Base-by-base conservation (phyloP, 2,888 invertebrate species). In the Campoletis raptor region DNA sequence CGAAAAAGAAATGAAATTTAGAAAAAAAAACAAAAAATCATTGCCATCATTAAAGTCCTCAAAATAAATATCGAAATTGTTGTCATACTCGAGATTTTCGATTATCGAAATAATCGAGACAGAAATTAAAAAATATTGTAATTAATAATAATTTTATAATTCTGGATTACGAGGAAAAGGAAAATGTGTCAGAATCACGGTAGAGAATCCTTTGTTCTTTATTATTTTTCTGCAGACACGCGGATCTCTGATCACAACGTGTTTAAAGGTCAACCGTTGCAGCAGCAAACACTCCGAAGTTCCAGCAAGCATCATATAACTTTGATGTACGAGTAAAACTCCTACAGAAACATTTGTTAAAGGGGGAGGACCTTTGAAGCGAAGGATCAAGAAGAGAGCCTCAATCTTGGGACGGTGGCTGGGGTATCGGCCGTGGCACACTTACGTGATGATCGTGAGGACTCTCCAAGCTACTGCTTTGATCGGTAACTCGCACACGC, bases 361-460 rank as follows among this genome's bases (percentile, higher is more conserved):
- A 45, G 45, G 54, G 70, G 69, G 72, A 76, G 85, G 84, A 86
- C 69, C 84, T 84, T 84, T 86, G 80, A 36, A 70, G 69, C 21
- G 70, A 79, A 80, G 85, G 76, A 80, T 85, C 64, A 83, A 79
- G 83, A 81, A 70, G 78, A 81, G 85, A 87, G 85, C 85, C 61
- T 87, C 87, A 57, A 87, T 84, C 87, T 85, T 30, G 61, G 15
- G 30, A 30, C 82, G 83, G 73, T 81, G 80, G 73, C 80, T 80
- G 70, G 81, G 69, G 86, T 81, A 88, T 88, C 90, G 91, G 90
- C 92, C 92, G 89, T 92, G 92, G 91, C 92, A 92, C 91, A 92
- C 92, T 92, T 92, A 90, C 88, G 82, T 85, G 88, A 82, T 72
- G 85, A 89, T 90, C 90, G 89, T 88, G 90, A 82, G 91, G 90